Evolutionary conservation across 1,140 invertebrate genomes (phyloP).

Genomic region (Sycophaga agraensis): DNA sequence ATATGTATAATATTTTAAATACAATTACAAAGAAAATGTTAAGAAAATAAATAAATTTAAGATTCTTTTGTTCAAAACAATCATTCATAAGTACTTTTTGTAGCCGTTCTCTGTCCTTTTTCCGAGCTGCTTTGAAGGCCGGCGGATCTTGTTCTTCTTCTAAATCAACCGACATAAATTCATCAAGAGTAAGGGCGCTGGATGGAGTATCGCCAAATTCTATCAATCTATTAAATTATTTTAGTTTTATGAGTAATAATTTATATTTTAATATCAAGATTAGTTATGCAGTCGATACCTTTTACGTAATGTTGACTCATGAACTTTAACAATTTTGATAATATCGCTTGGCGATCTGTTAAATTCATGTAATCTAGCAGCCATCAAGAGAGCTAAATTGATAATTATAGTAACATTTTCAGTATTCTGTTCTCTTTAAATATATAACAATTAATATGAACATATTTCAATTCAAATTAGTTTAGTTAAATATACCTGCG

Average conservation of each 20-base stretch:
- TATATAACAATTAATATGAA: too few relatives aligned
- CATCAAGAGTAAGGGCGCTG: slow-evolving; percentile 82
- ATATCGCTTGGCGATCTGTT: slow-evolving; percentile 85
- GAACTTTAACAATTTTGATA: slow-evolving; percentile 93
- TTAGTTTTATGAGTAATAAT: background rate
- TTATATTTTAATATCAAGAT: background rate
- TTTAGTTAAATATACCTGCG: slow-evolving; percentile 67
- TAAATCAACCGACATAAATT: slow-evolving; percentile 96
- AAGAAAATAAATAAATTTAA: background rate
- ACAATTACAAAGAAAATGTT: too few relatives aligned
- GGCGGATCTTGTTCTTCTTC: slow-evolving; percentile 97
- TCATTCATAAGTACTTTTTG: slow-evolving; percentile 69
- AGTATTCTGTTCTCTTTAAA: slow-evolving; percentile 6
- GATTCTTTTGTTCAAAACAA: too few relatives aligned
- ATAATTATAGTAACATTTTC: slow-evolving; percentile 6
- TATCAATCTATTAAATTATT: slow-evolving; percentile 64
- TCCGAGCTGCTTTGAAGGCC: slow-evolving; percentile 85
- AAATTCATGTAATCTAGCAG: slow-evolving; percentile 90
- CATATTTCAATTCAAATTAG: slow-evolving; percentile 26
- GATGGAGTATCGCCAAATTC: slow-evolving; percentile 80
- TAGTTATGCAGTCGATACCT: slow-evolving; percentile 56
- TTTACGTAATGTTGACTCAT: slow-evolving; percentile 90
- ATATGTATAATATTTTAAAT: too few relatives aligned
- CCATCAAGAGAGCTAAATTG: slow-evolving; percentile 82
- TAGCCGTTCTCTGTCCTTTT: slow-evolving; percentile 80